Evolutionary conservation across 2,113 vertebrate species (phyloP), one percentile per base, ranked within the genome.

Genomic region (Plectropomus leopardus): DNA sequence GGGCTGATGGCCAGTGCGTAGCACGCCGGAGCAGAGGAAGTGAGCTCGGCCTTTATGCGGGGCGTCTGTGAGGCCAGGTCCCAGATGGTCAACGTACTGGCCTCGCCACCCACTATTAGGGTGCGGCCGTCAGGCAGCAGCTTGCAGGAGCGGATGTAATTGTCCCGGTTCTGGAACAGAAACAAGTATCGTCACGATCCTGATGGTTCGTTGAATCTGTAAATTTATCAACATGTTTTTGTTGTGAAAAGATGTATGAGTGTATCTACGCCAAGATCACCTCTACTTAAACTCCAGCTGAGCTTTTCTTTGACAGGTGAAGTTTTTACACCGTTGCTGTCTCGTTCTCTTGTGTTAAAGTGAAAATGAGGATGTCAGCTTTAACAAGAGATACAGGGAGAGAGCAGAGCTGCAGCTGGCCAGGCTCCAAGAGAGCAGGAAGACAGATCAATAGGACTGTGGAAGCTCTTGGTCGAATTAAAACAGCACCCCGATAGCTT

Each of bases 131-230:
- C 98, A 0, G 98, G 98, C 54, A 99, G 94, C 85, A 99, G 96
- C 86, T 99, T 99, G 94, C 98, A 99, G 21, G 98, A 99, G 71
- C 98, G 98, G 94, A 99, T 99, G 92, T 99, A 99, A 94, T 99
- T 99, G 93, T 99, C 98, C 69, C 98, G 91, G 95, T 99, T 99
- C 98, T 99, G 94, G 61, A 92, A 85, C 8, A 58, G 40, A 81
- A 82, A 45, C 69, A 23, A 65, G 13, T 19, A 24, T 19, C 0
- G 32, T 64, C 72, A 67, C 3, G 1, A 61, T 66, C 34, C 60
- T 50, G 55, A 67, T 32, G 16, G 16, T 10, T 40, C 8, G 3
- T 61, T 36, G 17, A 44, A 36, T 32, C 50, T 30, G 21, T n/a
- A 7, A 4, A 63, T 21, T 48, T 57, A 55, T 66, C 1, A 36